Evolutionary conservation across 2,888 invertebrate genomes (phyloP).

Genomic region (Eudemis profundana): DNA sequence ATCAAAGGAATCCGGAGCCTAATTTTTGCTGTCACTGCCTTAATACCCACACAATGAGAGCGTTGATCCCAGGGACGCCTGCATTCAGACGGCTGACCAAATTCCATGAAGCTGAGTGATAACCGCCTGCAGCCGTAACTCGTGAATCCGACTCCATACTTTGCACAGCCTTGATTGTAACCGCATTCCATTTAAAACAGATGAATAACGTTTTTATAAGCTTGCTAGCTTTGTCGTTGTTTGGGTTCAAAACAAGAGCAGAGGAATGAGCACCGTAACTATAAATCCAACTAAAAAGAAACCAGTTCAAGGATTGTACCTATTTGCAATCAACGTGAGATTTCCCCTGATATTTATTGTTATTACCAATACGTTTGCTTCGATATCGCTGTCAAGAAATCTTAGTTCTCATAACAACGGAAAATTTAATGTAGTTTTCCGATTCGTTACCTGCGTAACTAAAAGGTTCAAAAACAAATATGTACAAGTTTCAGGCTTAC

Average conservation of each 20-base stretch:
- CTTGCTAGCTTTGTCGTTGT: slow-evolving; percentile 15
- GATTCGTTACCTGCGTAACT: too few relatives aligned
- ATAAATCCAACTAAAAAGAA: slow-evolving; percentile 51
- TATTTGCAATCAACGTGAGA: slow-evolving; percentile 54
- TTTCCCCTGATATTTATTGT: slow-evolving; percentile 65
- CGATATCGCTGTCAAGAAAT: background rate
- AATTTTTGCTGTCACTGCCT: slow-evolving; percentile 81
- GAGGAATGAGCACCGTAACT: slow-evolving; percentile 28
- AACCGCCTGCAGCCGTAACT: slow-evolving; percentile 52
- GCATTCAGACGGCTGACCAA: slow-evolving; percentile 73
- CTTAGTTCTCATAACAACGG: background rate
- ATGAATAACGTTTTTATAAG: slow-evolving; percentile 17
- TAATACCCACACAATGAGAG: slow-evolving; percentile 77
- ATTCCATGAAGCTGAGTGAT: slow-evolving; percentile 63
- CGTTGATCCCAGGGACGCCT: slow-evolving; percentile 76
- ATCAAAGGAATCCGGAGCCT: slow-evolving; percentile 79
- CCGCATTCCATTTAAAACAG: slow-evolving; percentile 18
- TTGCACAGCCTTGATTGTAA: slow-evolving; percentile 23
- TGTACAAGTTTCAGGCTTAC: too few relatives aligned
- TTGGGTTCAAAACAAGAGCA: slow-evolving; percentile 27
- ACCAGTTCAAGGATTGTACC: slow-evolving; percentile 67
- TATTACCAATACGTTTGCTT: slow-evolving; percentile 51
- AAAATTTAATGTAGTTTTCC: background rate
- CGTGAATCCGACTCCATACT: slow-evolving; percentile 4
- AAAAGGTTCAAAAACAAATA: too few relatives aligned